These are phyloP conservation scores for Connochaetes taurinus DNA, from an alignment of 2,113 vertebrate genomes.

Conservation along the genomic window DNA sequence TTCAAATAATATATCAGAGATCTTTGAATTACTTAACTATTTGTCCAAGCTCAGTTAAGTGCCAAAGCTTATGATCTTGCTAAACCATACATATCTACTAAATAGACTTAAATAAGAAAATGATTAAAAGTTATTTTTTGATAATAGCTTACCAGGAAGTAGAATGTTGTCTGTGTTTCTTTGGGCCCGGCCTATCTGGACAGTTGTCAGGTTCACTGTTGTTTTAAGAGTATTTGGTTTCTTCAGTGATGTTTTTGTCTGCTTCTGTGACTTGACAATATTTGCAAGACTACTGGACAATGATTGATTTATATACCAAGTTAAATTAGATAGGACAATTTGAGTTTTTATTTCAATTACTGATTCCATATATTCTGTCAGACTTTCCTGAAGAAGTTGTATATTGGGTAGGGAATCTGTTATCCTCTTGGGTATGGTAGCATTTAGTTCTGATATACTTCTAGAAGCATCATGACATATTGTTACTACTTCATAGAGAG, in stretches of 20 bases:
- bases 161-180: conserved; percentile 76
- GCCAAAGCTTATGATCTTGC: not conserved
- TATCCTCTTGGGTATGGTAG: conserved; percentile 68
- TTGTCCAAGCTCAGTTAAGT: not conserved
- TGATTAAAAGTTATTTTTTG: not conserved
- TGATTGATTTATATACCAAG: conserved; percentile 67
- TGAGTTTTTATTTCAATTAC: conserved; percentile 76
- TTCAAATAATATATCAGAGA: not conserved
- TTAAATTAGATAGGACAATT: conserved; percentile 77
- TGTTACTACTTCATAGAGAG: conserved; percentile 67
- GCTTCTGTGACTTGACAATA: conserved; percentile 77
- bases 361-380: conserved; percentile 77
- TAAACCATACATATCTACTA: not conserved
- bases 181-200: conserved; percentile 74
- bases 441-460: conserved; percentile 70
- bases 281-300: conserved; percentile 34
- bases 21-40: not conserved
- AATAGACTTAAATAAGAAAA: not conserved
- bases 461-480: conserved; percentile 70
- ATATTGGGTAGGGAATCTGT: conserved; percentile 69
- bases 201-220: conserved; percentile 51
- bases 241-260: conserved; percentile 71
- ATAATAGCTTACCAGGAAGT: conserved; percentile 76
- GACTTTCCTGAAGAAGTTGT: conserved; percentile 73
- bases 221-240: conserved; percentile 64